Evolutionary conservation across 2,888 invertebrate genomes (phyloP).

Genomic region (Cosmia trapezina): DNA sequence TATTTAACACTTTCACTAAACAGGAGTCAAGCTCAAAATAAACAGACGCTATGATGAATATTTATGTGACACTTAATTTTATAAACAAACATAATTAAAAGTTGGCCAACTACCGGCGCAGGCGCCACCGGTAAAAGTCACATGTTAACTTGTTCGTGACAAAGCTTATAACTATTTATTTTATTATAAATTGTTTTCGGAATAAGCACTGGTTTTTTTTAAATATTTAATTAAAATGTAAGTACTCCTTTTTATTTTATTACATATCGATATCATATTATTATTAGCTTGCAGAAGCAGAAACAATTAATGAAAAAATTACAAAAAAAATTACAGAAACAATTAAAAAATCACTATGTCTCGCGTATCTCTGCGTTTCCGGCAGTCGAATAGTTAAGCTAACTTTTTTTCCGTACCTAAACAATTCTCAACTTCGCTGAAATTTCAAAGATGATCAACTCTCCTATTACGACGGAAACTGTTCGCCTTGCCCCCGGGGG

Average conservation of each 20-base stretch:
- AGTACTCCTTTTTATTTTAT: neutral
- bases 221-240: neutral
- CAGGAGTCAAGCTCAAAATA: slow-evolving; percentile 59
- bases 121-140: slow-evolving; percentile 20
- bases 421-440: neutral
- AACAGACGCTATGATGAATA: slow-evolving; percentile 28
- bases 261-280: neutral
- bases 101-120: slow-evolving; percentile 1
- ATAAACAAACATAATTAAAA: slow-evolving; percentile 36
- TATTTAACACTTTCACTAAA: slow-evolving; percentile 69
- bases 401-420: neutral
- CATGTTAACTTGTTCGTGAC: neutral
- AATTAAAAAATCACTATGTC: too few relatives aligned
- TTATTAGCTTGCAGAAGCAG: too few relatives aligned
- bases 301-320: too few relatives aligned
- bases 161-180: neutral
- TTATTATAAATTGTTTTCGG: neutral
- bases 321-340: too few relatives aligned
- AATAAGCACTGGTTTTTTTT: neutral
- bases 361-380: too few relatives aligned
- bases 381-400: neutral
- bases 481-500: too few relatives aligned
- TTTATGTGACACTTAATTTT: slow-evolving; percentile 28
- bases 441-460: neutral
- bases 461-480: neutral